Base-by-base conservation (phyloP, 2,888 invertebrate genomes). In the Dolichopus griseipennis region DNA sequence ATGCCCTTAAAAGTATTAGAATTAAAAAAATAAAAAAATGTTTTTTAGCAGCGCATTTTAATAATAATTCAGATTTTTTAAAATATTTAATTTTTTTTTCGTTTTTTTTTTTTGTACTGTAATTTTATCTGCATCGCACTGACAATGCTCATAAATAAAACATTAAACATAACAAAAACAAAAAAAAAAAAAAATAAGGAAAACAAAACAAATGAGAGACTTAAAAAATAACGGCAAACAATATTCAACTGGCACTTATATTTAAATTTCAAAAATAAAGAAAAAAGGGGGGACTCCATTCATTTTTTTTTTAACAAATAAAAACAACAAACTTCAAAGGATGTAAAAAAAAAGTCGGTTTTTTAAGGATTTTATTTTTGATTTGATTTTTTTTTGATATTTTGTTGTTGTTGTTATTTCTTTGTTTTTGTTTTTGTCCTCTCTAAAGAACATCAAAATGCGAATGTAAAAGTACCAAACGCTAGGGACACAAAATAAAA, bases 141-240 rank as follows among this genome's bases (percentile, higher is more conserved):
- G 52, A 52, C 52, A 52, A 52, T 52, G 15, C 52, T 52, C 52
- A 52, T 52, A 52, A 52, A 52, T 52, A 52, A 52, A 52, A 52
- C 52, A 52, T 52, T 18, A 27, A 27, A 5, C 27, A 27, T n/a
- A n/a, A n/a, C n/a, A 27, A 27, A 27, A 27, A 5, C 27, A 27
- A 27, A 27, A 27, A 27, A 2, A 27, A 27, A 27, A 27, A 27
- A 27, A 5, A 27, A 27, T 4, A 27, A 27, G 27, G 27, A 27
- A 27, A 27, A 27, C 5, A 27, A 27, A 27, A 27, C 5, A 27
- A 27, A 27, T 27, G 27, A 27, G 27, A 27, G 27, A 27, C 27
- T 4, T 4, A 27, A 27, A 27, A 27, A 2, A 27, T 27, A 27
- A 27, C 3, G 9, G 2, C n/a, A 15, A n/a, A 52, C 52, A 18